These are phyloP conservation scores for Napeogenes inachia DNA, from an alignment of 2,888 invertebrate genomes.

Conservation along the genomic window DNA sequence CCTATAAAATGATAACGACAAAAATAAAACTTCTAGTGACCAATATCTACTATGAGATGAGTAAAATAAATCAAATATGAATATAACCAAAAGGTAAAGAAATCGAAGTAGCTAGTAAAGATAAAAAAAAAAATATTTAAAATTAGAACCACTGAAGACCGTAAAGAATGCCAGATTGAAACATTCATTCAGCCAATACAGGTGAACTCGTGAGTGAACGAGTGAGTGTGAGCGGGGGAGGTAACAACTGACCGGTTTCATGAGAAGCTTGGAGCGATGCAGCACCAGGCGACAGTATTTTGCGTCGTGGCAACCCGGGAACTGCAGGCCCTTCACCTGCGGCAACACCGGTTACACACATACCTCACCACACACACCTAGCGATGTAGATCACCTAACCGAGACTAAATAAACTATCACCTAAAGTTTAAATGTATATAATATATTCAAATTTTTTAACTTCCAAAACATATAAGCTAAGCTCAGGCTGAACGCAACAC, in stretches of 20 bases:
- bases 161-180: constrained; percentile 20
- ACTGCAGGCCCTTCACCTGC: constrained; percentile 97
- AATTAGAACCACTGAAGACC: constrained; percentile 18
- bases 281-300: constrained; percentile 96
- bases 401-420: background rate
- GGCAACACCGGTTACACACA: constrained; percentile 53
- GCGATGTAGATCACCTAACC: constrained; percentile 11
- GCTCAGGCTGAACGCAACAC: constrained; percentile 54
- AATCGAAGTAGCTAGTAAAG: constrained; percentile 29
- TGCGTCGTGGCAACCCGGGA: constrained; percentile 96
- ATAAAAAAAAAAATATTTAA: constrained; percentile 23
- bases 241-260: constrained; percentile 92
- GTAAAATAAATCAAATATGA: constrained; percentile 29
- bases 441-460: background rate
- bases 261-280: constrained; percentile 97
- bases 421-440: constrained; percentile 2
- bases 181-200: constrained; percentile 15
- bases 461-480: constrained; percentile 46
- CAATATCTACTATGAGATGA: constrained; percentile 32
- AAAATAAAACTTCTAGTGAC: constrained; percentile 21
- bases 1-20: constrained; percentile 17
- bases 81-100: constrained; percentile 31
- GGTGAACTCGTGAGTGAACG: constrained; percentile 8
- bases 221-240: constrained; percentile 20
- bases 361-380: constrained; percentile 22